phyloP scores from a whole-genome alignment of 2,888 invertebrate genomes.

The Zaprionus lineosus region DNA sequence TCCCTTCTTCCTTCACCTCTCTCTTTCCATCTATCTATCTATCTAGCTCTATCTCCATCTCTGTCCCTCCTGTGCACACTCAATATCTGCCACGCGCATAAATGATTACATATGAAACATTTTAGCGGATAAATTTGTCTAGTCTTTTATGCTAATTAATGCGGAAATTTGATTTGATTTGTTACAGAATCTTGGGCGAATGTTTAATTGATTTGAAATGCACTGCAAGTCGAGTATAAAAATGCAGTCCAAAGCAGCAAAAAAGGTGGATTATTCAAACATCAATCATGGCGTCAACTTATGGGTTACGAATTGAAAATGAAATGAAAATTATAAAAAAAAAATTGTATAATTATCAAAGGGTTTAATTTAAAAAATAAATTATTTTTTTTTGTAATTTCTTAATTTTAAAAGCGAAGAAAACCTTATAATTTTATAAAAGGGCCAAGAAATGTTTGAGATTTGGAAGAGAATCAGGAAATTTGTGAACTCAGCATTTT shows the following conservation, averaged over 20 bases:
- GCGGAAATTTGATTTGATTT: constrained; percentile 58
- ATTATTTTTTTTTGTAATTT: no score
- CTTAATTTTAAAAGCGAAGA: no score
- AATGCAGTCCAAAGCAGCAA: constrained; percentile 12
- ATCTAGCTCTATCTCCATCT: constrained; percentile 9
- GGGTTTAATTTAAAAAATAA: not conserved
- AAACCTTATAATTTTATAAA: no score
- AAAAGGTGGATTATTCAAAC: no score
- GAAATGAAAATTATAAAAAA: not conserved
- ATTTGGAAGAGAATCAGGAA: no score
- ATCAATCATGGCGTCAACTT: no score
- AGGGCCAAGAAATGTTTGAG: no score
- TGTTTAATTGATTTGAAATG: constrained; percentile 7
- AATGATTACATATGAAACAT: constrained; percentile 35
- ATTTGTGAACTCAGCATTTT: no score
- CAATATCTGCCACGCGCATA: constrained; percentile 14
- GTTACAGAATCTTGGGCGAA: constrained; percentile 13
- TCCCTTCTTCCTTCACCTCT: not conserved
- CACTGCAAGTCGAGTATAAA: constrained; percentile 13
- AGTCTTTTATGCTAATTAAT: constrained; percentile 52
- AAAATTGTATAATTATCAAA: not conserved
- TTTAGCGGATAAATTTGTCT: constrained; percentile 49
- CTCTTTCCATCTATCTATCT: not conserved
- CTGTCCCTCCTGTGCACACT: no score
- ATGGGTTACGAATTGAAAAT: no score